Evolutionary conservation across 2,113 vertebrate genomes (phyloP).

Genomic region (Diphyllodes magnificus): DNA sequence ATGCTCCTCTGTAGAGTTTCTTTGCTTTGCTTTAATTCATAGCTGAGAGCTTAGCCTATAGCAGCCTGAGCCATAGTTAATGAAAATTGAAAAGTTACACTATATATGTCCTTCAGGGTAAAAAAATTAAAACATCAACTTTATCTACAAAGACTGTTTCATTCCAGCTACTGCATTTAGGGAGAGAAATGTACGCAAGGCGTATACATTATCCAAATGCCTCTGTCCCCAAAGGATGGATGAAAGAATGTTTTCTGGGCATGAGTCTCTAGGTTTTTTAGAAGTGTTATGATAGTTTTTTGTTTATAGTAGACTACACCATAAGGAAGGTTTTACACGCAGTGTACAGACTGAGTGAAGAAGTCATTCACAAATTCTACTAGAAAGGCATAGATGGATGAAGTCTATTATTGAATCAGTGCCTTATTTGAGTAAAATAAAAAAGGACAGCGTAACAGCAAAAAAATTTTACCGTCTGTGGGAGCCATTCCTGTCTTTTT

Average conservation of each 20-base stretch:
- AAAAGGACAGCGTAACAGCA: not conserved
- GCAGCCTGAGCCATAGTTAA: not conserved
- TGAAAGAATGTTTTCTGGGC: constrained; percentile 29
- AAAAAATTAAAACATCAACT: constrained; percentile 40
- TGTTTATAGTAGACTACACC: not conserved
- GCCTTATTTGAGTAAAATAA: not conserved
- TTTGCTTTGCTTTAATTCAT: constrained; percentile 23
- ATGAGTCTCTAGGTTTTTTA: not conserved
- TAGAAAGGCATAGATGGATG: not conserved
- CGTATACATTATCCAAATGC: constrained; percentile 1
- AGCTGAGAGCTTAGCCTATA: constrained; percentile 2
- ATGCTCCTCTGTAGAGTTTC: not conserved
- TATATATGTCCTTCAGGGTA: constrained; percentile 12
- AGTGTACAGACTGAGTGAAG: not conserved
- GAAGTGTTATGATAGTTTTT: not conserved
- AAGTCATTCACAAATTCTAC: not conserved
- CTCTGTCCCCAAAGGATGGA: constrained; percentile 5
- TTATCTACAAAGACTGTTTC: not conserved
- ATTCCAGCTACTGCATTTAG: constrained; percentile 16
- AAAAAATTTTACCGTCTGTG: not conserved
- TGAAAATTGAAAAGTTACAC: constrained; percentile 30
- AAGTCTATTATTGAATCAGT: not conserved
- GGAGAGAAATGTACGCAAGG: not conserved
- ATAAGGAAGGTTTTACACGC: not conserved
- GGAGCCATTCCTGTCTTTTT: not conserved